Conservation (phyloP, 1,140 invertebrate species). For the Atopsyche davidsoni region DNA sequence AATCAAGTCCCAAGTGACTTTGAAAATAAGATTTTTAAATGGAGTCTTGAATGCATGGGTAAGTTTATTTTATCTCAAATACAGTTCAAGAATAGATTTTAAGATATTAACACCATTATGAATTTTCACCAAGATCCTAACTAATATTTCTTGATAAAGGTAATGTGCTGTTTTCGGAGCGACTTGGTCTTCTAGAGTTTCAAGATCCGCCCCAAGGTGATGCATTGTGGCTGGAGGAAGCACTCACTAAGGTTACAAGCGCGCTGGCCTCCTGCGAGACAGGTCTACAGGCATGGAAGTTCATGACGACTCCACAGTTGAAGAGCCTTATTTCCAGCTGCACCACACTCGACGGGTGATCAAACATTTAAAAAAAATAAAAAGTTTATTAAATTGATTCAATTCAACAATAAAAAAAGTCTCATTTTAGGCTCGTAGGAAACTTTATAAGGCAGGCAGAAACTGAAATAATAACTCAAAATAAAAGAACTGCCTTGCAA, state of each 20-base stretch:
- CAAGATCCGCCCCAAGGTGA: constrained; percentile 47
- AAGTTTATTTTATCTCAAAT: constrained; percentile 21
- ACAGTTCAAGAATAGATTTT: neutral
- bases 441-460: too few species aligned
- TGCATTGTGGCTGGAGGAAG: constrained; percentile 52
- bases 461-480: too few species aligned
- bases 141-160: constrained; percentile 30
- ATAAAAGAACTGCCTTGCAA: too few species aligned
- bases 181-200: constrained; percentile 52
- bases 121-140: neutral
- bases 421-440: too few species aligned
- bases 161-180: constrained; percentile 52
- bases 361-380: too few species aligned
- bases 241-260: constrained; percentile 52
- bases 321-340: constrained; percentile 52
- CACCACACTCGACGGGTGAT: constrained; percentile 54
- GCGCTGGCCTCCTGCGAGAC: constrained; percentile 57
- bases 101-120: neutral
- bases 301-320: constrained; percentile 56
- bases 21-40: constrained; percentile 56
- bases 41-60: constrained; percentile 62
- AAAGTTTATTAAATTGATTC: too few species aligned
- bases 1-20: constrained; percentile 54
- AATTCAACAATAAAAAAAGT: too few species aligned
- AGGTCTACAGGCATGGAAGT: constrained; percentile 61